Conservation (phyloP, 2,888 invertebrate genomes). For the Eledona agricola region DNA sequence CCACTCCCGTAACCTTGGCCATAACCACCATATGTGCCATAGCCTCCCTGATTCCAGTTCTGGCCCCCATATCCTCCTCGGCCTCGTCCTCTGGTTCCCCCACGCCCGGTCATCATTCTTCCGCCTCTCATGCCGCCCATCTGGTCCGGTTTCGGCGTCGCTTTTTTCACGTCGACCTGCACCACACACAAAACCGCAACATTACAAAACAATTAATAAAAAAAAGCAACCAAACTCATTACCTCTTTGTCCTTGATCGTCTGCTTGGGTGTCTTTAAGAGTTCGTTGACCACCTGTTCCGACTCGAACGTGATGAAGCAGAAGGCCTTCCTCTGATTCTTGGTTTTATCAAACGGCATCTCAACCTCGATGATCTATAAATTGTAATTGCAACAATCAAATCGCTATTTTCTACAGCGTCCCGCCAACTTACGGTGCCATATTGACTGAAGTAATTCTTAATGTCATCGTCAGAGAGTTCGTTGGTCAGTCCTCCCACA, state of each 20-base stretch:
- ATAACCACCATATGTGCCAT: constrained; percentile 50
- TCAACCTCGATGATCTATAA: constrained; percentile 92
- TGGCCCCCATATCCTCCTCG: constrained; percentile 72
- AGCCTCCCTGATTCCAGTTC: constrained; percentile 71
- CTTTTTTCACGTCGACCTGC: constrained; percentile 93
- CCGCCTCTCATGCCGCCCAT: constrained; percentile 67
- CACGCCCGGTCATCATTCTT: constrained; percentile 64
- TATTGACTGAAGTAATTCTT: constrained; percentile 91
- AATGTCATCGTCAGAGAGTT: constrained; percentile 93
- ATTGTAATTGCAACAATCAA: too few relatives aligned
- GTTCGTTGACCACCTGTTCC: constrained; percentile 91
- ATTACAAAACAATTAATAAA: constrained; percentile 1
- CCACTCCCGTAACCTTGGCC: constrained; percentile 69
- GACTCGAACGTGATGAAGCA: constrained; percentile 98
- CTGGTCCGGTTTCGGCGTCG: constrained; percentile 88
- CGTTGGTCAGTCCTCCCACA: constrained; percentile 93
- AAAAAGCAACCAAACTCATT: constrained; percentile 47
- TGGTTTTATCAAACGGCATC: constrained; percentile 96
- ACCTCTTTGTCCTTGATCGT: constrained; percentile 93
- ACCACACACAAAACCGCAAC: constrained; percentile 13
- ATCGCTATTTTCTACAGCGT: constrained; percentile 8
- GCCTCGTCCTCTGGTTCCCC: constrained; percentile 73
- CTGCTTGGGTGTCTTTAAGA: constrained; percentile 91
- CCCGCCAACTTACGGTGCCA: constrained; percentile 78
- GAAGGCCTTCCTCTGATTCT: constrained; percentile 96